Conservation (phyloP, 92 coral and sea anemone genomes). For the Ricordea florida region DNA sequence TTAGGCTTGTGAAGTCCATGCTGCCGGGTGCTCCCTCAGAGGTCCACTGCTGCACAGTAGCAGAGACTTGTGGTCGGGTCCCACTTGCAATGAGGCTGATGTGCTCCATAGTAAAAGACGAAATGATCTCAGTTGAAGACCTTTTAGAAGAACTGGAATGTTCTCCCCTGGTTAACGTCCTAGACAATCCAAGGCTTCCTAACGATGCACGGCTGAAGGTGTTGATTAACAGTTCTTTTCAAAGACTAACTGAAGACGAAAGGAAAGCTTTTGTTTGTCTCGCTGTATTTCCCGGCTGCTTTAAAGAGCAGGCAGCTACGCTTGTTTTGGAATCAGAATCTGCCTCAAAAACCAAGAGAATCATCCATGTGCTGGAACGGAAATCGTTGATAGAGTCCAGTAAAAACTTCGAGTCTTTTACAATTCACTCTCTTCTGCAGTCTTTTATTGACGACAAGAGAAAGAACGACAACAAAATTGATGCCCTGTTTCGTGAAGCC, state of each 20-base stretch:
- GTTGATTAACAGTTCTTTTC: background rate
- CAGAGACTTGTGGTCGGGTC: background rate
- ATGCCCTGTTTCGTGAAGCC: background rate
- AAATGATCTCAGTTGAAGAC: background rate
- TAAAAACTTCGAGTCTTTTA: background rate
- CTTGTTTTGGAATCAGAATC: background rate
- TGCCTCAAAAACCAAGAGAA: background rate
- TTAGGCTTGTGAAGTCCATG: background rate
- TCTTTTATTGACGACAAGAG: background rate
- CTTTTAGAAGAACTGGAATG: background rate
- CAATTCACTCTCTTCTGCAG: background rate
- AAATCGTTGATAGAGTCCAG: background rate
- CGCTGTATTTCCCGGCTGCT: slow-evolving; percentile 7
- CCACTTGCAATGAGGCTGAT: slow-evolving; percentile 1
- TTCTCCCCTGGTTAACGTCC: background rate
- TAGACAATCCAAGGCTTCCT: background rate
- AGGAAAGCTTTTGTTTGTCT: background rate
- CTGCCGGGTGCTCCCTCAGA: background rate
- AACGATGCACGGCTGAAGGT: background rate
- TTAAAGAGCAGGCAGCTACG: background rate
- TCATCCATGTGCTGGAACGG: background rate
- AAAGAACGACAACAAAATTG: background rate
- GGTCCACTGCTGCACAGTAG: background rate
- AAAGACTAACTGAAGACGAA: background rate
- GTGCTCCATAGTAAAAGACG: background rate